Conservation (phyloP, 2,797 vertebrate genomes). For the Champsocephalus gunnari region DNA sequence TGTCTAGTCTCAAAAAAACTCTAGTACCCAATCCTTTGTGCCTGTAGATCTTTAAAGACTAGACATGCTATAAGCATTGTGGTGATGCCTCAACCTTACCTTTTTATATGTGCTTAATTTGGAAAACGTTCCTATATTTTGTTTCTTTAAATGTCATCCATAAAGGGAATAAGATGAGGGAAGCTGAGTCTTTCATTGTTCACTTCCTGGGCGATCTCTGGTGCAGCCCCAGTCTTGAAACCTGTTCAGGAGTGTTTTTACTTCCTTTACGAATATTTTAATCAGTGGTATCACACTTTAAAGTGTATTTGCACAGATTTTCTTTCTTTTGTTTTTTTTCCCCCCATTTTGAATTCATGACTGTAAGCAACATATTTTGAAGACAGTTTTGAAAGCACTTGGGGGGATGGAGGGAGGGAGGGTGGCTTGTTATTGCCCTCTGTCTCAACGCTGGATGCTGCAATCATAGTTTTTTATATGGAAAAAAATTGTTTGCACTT, state of each 20-base stretch:
- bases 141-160: slow-evolving; percentile 27
- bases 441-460: slow-evolving; percentile 92
- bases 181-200: slow-evolving; percentile 33
- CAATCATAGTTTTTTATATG: slow-evolving; percentile 86
- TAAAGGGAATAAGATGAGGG: slow-evolving; percentile 59
- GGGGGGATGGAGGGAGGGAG: slow-evolving; percentile 56
- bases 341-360: slow-evolving; percentile 67
- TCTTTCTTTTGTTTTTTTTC: slow-evolving; percentile 38
- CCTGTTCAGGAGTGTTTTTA: slow-evolving; percentile 36
- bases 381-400: slow-evolving; percentile 85
- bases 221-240: slow-evolving; percentile 41
- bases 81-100: slow-evolving; percentile 49
- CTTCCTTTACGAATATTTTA: slow-evolving; percentile 49
- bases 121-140: slow-evolving; percentile 18
- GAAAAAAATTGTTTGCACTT: slow-evolving; percentile 93
- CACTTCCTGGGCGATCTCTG: slow-evolving; percentile 51
- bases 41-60: slow-evolving; percentile 69
- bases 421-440: slow-evolving; percentile 83
- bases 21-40: slow-evolving; percentile 65
- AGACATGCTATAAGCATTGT: slow-evolving; percentile 46
- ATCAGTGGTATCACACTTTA: slow-evolving; percentile 59
- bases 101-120: slow-evolving; percentile 45
- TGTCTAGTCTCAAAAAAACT: slow-evolving; percentile 59
- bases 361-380: slow-evolving; percentile 70
- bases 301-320: slow-evolving; percentile 89